Base-by-base conservation (phyloP, 1,140 invertebrate species). In the Bicyclus anynana region DNA sequence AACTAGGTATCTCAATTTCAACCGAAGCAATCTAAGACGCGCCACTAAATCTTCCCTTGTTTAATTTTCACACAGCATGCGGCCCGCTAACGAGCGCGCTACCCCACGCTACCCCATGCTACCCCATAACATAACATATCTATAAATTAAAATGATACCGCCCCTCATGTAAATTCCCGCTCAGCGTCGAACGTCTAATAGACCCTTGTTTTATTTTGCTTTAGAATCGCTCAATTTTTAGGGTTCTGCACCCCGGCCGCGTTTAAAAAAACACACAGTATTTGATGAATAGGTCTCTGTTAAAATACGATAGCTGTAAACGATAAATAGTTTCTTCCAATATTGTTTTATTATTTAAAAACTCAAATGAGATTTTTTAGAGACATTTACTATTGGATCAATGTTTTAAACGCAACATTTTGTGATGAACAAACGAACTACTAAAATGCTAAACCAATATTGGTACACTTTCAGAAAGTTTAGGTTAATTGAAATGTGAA, bases 41-140 rank as follows among this genome's bases (percentile, higher is more conserved):
- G 13, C 44, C 33, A 20, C 46, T 56, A 56, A 56, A 56, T 56
- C 53, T 47, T 56, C 44, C 16, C 33, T 23, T 49, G 46, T 56
- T 49, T 56, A 56, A 56, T 56, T 56, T 56, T 38, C 53, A 48
- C 53, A 27, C 53, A 56, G 53, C 53, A 56, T 56, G 53, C 46
- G 46, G 46, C 42, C 53, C 29, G 14, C 44, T 55, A 55, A 55
- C 53, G 53, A 48, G 46, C 29, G 44, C 14, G 16, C 33, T 35
- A 10, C 29, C 7, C 29, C 29, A 7, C 10, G 10, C 29, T 33
- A 33, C 27, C 27, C 27, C 27, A 29, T 9, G 10, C 27, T 29
- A 29, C 27, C 27, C 27, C 27, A 29, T 33, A 33, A 33, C 46
- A 49, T 38, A 49, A 47, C 46, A 49, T 49, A 49, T 47, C 17